phyloP scores from a whole-genome alignment of 2,797 vertebrate genomes.

The Chaetodon trifasciatus region DNA sequence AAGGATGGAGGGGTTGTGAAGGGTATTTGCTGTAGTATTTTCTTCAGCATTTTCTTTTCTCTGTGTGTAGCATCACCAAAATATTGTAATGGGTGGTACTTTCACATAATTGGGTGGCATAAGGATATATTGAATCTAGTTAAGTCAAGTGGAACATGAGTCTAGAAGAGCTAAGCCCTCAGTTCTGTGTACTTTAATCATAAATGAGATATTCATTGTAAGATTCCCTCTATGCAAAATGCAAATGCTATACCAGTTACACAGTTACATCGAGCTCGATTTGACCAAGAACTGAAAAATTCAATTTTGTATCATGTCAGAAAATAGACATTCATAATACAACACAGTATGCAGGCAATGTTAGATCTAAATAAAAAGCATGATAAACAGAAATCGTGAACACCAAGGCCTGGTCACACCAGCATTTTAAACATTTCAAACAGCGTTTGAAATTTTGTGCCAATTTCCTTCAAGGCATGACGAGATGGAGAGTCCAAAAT shows the following conservation, averaged over 20 bases:
- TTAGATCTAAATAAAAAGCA: not conserved
- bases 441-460: not conserved
- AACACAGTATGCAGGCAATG: not conserved
- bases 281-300: not conserved
- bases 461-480: not conserved
- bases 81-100: not conserved
- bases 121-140: not conserved
- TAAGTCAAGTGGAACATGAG: not conserved
- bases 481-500: not conserved
- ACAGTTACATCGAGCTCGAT: not conserved
- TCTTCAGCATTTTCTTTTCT: not conserved
- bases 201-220: not conserved
- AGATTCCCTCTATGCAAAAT: conserved; percentile 1
- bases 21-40: not conserved
- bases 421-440: not conserved
- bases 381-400: not conserved
- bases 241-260: not conserved
- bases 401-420: too few species aligned
- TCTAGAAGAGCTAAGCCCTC: not conserved
- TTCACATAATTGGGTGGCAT: not conserved
- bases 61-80: not conserved
- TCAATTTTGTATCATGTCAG: not conserved
- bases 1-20: not conserved
- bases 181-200: not conserved
- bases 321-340: not conserved